Evolutionary conservation across 2,113 vertebrate genomes (phyloP).

Genomic region (Xyrauchen texanus): DNA sequence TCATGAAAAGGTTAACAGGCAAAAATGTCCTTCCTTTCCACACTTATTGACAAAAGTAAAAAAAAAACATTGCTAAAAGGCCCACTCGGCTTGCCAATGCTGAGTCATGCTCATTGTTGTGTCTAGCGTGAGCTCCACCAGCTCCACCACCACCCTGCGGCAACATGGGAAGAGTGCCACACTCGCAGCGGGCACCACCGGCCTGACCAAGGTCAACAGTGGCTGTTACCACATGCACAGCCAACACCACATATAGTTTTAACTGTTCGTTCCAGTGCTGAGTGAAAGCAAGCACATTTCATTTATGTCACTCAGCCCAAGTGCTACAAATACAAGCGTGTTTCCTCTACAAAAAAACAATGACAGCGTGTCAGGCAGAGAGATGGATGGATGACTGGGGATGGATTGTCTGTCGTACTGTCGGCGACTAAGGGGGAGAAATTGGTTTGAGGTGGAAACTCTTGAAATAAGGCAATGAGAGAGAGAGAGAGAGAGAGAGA

Average conservation of each 20-base stretch:
- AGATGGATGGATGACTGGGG: constrained; percentile 25
- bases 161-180: constrained; percentile 45
- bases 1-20: background rate
- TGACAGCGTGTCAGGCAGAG: constrained; percentile 26
- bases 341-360: constrained; percentile 23
- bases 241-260: background rate
- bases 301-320: constrained; percentile 33
- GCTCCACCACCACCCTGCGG: constrained; percentile 23
- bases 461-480: constrained; percentile 4
- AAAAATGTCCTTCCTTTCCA: constrained; percentile 10
- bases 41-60: background rate
- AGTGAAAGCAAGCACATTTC: constrained; percentile 14
- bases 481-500: background rate
- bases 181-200: constrained; percentile 33
- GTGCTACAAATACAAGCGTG: constrained; percentile 19
- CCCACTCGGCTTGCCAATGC: constrained; percentile 4
- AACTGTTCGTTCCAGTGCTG: constrained; percentile 4
- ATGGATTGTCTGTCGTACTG: constrained; percentile 22
- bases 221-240: constrained; percentile 43
- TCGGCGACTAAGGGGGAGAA: constrained; percentile 1
- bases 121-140: constrained; percentile 1
- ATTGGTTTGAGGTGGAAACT: constrained; percentile 22
- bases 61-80: background rate
- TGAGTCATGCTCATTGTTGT: constrained; percentile 39
- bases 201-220: constrained; percentile 45